These are phyloP conservation scores for Xyrichtys novacula DNA, from an alignment of 2,797 vertebrate genomes.

Conservation along the genomic window DNA sequence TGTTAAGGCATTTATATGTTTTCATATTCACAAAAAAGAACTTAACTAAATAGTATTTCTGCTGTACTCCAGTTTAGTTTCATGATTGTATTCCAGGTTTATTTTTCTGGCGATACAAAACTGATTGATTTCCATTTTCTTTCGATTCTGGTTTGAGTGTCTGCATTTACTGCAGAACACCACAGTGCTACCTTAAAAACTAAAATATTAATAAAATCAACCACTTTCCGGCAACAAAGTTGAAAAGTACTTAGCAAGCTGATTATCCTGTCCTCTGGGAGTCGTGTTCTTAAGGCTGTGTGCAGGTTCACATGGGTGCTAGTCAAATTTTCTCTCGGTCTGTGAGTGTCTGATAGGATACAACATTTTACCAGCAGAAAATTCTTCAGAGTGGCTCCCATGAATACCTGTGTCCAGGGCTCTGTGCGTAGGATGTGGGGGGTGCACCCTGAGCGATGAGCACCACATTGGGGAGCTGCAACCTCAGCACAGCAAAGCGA, in stretches of 20 bases:
- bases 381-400: constrained; percentile 13
- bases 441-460: constrained; percentile 64
- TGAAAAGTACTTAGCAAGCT: not conserved
- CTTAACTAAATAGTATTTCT: too few species aligned
- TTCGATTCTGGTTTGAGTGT: not conserved
- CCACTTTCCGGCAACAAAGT: not conserved
- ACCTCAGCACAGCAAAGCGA: constrained; percentile 68
- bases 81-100: not conserved
- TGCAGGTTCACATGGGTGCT: not conserved
- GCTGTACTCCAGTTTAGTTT: not conserved
- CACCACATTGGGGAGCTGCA: constrained; percentile 59
- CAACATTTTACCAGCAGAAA: constrained; percentile 6
- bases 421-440: constrained; percentile 15
- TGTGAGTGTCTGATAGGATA: constrained; percentile 16
- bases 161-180: too few species aligned
- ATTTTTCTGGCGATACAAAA: not conserved
- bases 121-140: too few species aligned
- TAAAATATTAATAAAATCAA: not conserved
- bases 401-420: constrained; percentile 13
- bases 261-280: constrained; percentile 11
- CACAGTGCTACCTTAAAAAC: not conserved
- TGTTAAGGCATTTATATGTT: not conserved
- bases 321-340: constrained; percentile 19
- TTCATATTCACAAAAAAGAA: not conserved
- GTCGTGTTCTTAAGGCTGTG: too few species aligned